Evolutionary conservation across 2,888 invertebrate genomes (phyloP), one percentile per base, ranked within the genome.

Genomic region (Rapana venosa): DNA sequence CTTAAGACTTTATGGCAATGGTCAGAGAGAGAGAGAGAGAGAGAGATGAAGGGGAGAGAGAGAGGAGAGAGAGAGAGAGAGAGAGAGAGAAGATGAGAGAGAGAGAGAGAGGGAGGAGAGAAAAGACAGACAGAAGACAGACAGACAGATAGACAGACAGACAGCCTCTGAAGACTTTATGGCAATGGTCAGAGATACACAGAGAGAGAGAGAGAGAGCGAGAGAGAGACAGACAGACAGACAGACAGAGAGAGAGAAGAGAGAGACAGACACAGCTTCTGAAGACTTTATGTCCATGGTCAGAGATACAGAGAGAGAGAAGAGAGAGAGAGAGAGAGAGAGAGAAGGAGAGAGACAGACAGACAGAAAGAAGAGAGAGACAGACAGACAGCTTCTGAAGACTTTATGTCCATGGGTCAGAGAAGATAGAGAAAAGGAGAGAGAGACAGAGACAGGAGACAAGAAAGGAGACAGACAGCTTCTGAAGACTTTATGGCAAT

Each of bases 1-100:
- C 47, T 47, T 47, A 47, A 47, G 47, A 47, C 47, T 47, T 47
- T 47, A 47, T 47, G 47, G 47, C 47, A 2, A 47, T 47, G 8
- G 47, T 47, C 47, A 74, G n/a, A 30, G 74, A n/a, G n/a, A 30
- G 74, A 74, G 26, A 74, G 26, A 74, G 11, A 74, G 26, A n/a
- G n/a, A 26, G 26, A 26, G n/a, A 30, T n/a, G 30, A 30, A n/a
- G n/a, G 30, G n/a, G 30, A 79, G 35, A 35, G 15, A 79, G 35
- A 35, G 35, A 35, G 35, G 89, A 89, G 89, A 89, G 89, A 89
- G 89, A 89, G 89, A 89, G 89, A 90, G 90, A 90, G 87, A 87
- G 87, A 90, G 81, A 90, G 87, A 77, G 87, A 79, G 87, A 79
- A 58, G 77, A 58, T 87, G 87, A 87, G 87, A 81, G 90, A 90